phyloP scores from a whole-genome alignment of 2,113 vertebrate genomes.

The Dipodomys merriami region DNA sequence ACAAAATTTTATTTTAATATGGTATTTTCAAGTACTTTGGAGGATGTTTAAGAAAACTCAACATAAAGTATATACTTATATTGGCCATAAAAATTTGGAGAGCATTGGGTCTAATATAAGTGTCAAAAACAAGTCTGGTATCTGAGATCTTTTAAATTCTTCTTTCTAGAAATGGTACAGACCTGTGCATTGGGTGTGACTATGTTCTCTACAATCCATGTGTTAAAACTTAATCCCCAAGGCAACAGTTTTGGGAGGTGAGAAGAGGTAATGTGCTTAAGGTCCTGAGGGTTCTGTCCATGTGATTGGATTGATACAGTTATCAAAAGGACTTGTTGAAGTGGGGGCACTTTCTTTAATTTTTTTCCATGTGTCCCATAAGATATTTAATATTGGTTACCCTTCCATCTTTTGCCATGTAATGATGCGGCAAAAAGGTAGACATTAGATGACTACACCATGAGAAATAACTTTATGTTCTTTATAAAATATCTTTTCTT shows the following conservation, averaged over 20 bases:
- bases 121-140: background rate
- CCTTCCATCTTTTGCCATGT: background rate
- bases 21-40: background rate
- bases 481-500: background rate
- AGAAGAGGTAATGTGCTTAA: too few species aligned
- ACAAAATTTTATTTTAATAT: background rate
- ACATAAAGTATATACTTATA: constrained; percentile 5
- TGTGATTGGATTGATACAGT: background rate
- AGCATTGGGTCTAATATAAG: background rate
- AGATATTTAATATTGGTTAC: background rate
- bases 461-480: background rate
- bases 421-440: background rate
- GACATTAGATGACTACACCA: background rate
- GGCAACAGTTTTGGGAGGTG: background rate
- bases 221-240: background rate
- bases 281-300: background rate
- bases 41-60: background rate
- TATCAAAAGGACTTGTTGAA: background rate
- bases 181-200: background rate
- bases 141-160: constrained; percentile 14
- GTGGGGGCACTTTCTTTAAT: background rate
- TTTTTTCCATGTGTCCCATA: background rate
- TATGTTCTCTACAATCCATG: background rate
- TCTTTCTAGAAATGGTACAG: background rate
- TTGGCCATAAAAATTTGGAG: background rate